Evolutionary conservation across 92 coral and sea anemone species (phyloP).

Genomic region (Porites evermanni): DNA sequence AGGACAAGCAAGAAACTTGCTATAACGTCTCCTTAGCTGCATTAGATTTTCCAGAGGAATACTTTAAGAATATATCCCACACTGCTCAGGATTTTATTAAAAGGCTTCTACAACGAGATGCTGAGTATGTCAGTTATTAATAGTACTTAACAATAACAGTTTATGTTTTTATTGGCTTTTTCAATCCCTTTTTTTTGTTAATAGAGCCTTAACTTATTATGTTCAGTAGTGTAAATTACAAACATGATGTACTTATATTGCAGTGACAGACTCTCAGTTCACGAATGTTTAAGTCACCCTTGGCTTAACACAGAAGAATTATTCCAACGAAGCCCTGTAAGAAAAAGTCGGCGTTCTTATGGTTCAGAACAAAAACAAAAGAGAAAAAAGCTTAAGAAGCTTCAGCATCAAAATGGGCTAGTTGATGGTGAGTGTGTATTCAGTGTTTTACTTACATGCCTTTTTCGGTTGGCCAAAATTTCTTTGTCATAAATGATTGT

Average conservation of each 20-base stretch:
- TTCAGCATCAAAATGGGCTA: conserved; percentile 58
- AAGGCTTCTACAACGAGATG: conserved; percentile 76
- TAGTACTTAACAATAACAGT: no score
- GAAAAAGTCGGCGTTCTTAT: conserved; percentile 74
- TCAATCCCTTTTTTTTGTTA: no score
- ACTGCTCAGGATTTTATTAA: conserved; percentile 87
- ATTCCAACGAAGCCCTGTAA: conserved; percentile 81
- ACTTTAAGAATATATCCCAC: conserved; percentile 79
- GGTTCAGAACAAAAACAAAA: conserved; percentile 73
- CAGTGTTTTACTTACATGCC: no score
- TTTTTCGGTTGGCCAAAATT: no score
- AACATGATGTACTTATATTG: no score
- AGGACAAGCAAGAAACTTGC: conserved; percentile 88
- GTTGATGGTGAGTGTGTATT: conserved; percentile 46
- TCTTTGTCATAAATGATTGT: no score
- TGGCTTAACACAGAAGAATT: conserved; percentile 93
- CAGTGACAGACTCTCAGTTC: conserved; percentile 85
- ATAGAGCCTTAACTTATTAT: no score
- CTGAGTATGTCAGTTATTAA: conserved; percentile 60
- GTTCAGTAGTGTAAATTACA: neutral
- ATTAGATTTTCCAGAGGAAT: conserved; percentile 85
- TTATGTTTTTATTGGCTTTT: neutral
- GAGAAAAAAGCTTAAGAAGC: conserved; percentile 70
- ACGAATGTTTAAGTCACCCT: conserved; percentile 85
- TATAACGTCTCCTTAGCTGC: conserved; percentile 84